Percentiles rank a stretch among this genome's conserved stretches.
Evolutionary conservation across 2,888 invertebrate species (phyloP).

Genomic region (Nebria salina): DNA sequence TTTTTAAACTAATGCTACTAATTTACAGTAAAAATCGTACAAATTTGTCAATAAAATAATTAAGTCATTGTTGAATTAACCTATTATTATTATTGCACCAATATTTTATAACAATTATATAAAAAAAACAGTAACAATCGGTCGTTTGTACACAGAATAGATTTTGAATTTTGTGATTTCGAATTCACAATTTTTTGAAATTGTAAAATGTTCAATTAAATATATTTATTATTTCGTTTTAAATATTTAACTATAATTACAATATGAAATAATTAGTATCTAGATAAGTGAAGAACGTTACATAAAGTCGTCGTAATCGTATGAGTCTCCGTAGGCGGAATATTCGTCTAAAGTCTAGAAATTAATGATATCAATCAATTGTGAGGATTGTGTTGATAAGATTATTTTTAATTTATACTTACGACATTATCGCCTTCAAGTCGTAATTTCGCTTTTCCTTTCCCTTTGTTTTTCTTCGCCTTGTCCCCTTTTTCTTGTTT

Average conservation of each 20-base stretch:
- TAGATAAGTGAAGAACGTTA: slow-evolving; percentile 62
- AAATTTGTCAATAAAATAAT: too few relatives aligned
- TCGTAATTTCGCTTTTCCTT: slow-evolving; percentile 83
- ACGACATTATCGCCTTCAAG: slow-evolving; percentile 77
- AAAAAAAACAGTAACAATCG: slow-evolving; percentile 35
- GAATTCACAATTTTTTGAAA: slow-evolving; percentile 20
- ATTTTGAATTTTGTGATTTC: not conserved
- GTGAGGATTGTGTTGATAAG: too few relatives aligned
- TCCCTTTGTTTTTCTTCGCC: slow-evolving; percentile 77
- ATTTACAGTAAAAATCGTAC: not conserved
- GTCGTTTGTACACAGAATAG: slow-evolving; percentile 40
- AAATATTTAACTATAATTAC: slow-evolving; percentile 47
- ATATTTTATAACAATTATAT: slow-evolving; percentile 28
- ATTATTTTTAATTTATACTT: not conserved
- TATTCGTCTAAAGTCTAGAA: slow-evolving; percentile 73
- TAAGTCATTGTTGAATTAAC: not conserved
- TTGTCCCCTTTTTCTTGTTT: slow-evolving; percentile 87
- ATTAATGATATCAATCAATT: slow-evolving; percentile 49
- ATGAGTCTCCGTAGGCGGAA: slow-evolving; percentile 73
- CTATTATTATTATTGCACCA: slow-evolving; percentile 41
- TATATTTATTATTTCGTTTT: slow-evolving; percentile 24
- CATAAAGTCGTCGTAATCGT: slow-evolving; percentile 84
- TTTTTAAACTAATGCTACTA: not conserved
- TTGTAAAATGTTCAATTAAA: slow-evolving; percentile 36
- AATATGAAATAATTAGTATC: slow-evolving; percentile 36